These are phyloP conservation scores for Synergus itoensis DNA, from an alignment of 2,888 invertebrate species.

Conservation along the genomic window DNA sequence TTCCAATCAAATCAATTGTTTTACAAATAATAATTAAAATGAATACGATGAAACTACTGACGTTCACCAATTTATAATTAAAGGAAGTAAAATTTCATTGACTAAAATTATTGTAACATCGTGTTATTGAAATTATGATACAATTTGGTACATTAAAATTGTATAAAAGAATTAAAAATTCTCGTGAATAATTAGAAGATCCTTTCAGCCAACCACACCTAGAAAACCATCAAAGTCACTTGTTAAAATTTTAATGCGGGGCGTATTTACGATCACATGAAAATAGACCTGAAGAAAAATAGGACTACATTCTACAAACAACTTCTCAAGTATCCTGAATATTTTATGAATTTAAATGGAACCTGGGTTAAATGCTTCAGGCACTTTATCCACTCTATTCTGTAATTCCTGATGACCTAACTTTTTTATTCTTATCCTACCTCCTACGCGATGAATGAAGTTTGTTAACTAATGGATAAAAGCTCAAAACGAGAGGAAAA, in stretches of 20 bases:
- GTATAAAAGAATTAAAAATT: neutral
- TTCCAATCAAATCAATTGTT: too few species aligned
- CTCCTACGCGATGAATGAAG: neutral
- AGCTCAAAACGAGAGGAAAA: neutral
- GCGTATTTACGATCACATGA: conserved; percentile 9
- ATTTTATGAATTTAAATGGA: conserved; percentile 54
- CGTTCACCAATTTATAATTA: too few species aligned
- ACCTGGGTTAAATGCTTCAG: conserved; percentile 40
- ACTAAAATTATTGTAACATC: too few species aligned
- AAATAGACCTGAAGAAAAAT: neutral
- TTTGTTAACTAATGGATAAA: too few species aligned
- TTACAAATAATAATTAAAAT: too few species aligned
- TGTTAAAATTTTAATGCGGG: conserved; percentile 16
- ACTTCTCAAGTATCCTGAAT: conserved; percentile 46
- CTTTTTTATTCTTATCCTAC: neutral
- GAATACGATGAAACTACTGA: too few species aligned
- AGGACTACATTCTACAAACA: conserved; percentile 2
- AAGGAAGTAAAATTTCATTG: too few species aligned
- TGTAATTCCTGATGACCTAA: neutral
- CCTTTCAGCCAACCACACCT: neutral
- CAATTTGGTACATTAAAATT: neutral
- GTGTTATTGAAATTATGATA: too few species aligned
- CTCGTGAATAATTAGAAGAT: neutral
- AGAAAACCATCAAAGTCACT: neutral
- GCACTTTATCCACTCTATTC: neutral